These are phyloP conservation scores for Erpobdella octoculata DNA, from an alignment of 2,888 invertebrate species.

Conservation along the genomic window DNA sequence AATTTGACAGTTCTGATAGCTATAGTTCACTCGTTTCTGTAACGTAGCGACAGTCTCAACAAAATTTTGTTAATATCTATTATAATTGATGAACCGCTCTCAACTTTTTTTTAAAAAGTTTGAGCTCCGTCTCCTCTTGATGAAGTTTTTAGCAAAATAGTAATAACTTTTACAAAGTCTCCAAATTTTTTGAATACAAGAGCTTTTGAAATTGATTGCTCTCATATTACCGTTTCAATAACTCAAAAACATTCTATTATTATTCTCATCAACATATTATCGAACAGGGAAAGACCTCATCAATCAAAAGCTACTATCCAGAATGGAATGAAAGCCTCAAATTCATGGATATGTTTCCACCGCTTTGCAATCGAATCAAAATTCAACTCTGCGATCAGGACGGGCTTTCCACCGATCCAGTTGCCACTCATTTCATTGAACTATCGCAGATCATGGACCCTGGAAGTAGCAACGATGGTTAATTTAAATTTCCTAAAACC, in stretches of 20 bases:
- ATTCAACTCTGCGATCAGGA: slow-evolving; percentile 37
- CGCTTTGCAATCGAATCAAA: slow-evolving; percentile 39
- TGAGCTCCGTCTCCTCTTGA: too few relatives aligned
- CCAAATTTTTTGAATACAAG: background rate
- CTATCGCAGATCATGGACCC: slow-evolving; percentile 40
- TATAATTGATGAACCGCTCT: too few relatives aligned
- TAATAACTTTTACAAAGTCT: too few relatives aligned
- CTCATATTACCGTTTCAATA: too few relatives aligned
- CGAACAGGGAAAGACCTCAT: slow-evolving; percentile 37
- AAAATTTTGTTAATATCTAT: too few relatives aligned
- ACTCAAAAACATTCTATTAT: too few relatives aligned
- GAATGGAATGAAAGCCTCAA: slow-evolving; percentile 38
- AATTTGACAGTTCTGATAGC: too few relatives aligned
- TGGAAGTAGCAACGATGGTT: slow-evolving; percentile 37
- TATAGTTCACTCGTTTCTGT: too few relatives aligned
- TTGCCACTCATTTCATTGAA: slow-evolving; percentile 40
- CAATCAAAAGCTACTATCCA: slow-evolving; percentile 38
- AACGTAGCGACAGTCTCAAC: too few relatives aligned
- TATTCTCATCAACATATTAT: too few relatives aligned
- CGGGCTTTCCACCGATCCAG: slow-evolving; percentile 35
- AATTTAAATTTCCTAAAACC: too few relatives aligned
- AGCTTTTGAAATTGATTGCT: background rate
- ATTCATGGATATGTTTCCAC: slow-evolving; percentile 40
- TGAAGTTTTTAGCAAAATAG: background rate
- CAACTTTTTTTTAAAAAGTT: too few relatives aligned